These are phyloP conservation scores for Papilio gigon DNA, from an alignment of 2,888 invertebrate genomes.

Conservation along the genomic window DNA sequence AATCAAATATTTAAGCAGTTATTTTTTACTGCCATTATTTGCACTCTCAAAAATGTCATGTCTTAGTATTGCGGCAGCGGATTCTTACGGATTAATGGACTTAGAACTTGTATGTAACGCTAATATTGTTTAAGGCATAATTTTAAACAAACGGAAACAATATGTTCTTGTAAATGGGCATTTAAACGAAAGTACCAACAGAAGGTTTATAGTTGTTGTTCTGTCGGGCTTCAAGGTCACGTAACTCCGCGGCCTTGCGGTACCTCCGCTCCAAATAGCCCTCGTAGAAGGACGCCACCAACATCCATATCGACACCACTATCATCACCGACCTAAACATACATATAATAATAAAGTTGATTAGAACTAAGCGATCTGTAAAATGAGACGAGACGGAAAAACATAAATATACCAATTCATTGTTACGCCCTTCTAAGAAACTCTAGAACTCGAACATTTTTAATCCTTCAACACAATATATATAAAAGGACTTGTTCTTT, in stretches of 20 bases:
- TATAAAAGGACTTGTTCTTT: neutral
- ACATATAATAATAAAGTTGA: neutral
- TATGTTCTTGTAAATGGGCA: conserved; percentile 35
- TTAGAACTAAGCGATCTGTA: neutral
- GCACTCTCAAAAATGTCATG: too few relatives aligned
- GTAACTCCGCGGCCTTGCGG: conserved; percentile 63
- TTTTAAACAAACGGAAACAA: too few relatives aligned
- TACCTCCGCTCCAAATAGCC: conserved; percentile 75
- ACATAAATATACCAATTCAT: too few relatives aligned
- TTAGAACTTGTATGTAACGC: too few relatives aligned
- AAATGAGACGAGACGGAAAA: neutral
- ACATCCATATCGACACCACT: conserved; percentile 79
- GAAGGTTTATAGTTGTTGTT: conserved; percentile 74
- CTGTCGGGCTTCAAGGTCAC: conserved; percentile 75
- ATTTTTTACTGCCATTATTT: too few relatives aligned
- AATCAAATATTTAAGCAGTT: too few relatives aligned
- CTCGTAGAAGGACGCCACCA: conserved; percentile 85
- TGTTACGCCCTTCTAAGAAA: neutral
- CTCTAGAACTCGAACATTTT: neutral
- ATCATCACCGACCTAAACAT: conserved; percentile 77
- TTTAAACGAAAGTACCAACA: conserved; percentile 66
- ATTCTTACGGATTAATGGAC: too few relatives aligned
- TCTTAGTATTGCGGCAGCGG: too few relatives aligned
- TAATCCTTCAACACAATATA: neutral
- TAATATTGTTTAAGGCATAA: too few relatives aligned